Evolutionary conservation across 92 coral and sea anemone species (phyloP), one percentile per base, ranked within the genome.

Genomic region (Umimayanthus kanabou): DNA sequence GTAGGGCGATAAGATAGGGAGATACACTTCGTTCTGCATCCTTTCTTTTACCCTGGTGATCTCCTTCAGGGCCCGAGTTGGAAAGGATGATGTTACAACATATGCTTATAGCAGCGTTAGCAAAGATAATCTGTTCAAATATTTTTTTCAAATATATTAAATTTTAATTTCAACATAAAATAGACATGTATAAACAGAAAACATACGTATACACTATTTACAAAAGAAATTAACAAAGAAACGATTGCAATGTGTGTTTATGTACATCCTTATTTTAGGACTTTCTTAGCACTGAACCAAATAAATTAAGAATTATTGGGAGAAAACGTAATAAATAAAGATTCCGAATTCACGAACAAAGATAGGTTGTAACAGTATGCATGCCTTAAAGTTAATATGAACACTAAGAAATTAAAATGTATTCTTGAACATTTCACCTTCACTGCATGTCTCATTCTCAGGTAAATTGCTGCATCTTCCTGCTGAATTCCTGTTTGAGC

Each of bases 381-480:
- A 0, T 2, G n/a, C n/a, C 6, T 18, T 23, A 70, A 16, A 29
- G 37, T 28, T 9, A 4, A 72, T 72, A 26, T 72, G 9, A 16
- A 28, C 13, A 73, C 77, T 23, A 37, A 73, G 45, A 22, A 14
- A n/a, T n/a, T n/a, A n/a, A n/a, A 28, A 20, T 33, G 1, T 33
- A 33, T 45, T 45, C 45, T 0, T 45, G 33, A 37, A 1, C 25
- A 73, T 30, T 37, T 73, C 2, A 73, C 16, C 11, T 3, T 37
- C 37, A 7, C 2, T 73, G 23, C 9, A 15, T 37, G 9, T 33
- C 22, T 73, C 23, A 18, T 61, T 18, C 8, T 61, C 15, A 73
- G 77, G 77, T 11, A 73, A 73, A 30, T 15, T 73, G 23, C 45
- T 73, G 45, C 77, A 73, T 73, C 77, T 73, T 30, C 77, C 77